phyloP scores from a whole-genome alignment of 2,113 vertebrate genomes.

The Lycaon pictus region DNA sequence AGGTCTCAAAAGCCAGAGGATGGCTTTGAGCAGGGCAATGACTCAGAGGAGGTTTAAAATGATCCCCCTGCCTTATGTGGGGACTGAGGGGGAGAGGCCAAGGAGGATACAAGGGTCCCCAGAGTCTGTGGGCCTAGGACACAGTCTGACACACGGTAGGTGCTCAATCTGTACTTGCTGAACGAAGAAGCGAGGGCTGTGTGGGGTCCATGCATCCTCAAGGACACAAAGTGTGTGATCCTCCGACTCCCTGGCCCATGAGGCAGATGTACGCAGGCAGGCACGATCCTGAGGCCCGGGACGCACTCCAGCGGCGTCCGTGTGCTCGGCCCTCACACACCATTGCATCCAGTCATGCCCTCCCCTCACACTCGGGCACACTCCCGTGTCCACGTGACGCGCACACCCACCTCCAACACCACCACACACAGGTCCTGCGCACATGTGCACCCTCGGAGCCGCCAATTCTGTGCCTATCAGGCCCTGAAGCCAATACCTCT shows the following conservation, averaged over 20 bases:
- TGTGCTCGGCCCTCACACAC: conserved; percentile 63
- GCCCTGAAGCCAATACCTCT: conserved; percentile 27
- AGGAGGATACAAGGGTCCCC: not conserved
- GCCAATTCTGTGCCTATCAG: not conserved
- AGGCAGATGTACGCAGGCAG: not conserved
- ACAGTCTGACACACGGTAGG: not conserved
- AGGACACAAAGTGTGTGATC: not conserved
- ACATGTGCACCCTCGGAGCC: conserved; percentile 65
- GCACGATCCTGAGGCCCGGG: not conserved
- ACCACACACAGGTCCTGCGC: conserved; percentile 71
- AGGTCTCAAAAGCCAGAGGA: not conserved
- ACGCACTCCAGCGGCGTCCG: not conserved
- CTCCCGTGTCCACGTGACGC: conserved; percentile 79
- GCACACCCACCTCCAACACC: conserved; percentile 79
- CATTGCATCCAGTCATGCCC: conserved; percentile 66
- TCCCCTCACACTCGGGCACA: conserved; percentile 59
- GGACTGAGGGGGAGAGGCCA: not conserved
- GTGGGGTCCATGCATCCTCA: not conserved
- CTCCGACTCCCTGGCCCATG: not conserved
- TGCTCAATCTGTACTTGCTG: not conserved
- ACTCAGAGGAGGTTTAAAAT: conserved; percentile 14
- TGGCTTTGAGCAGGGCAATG: not conserved
- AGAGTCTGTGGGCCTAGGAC: not conserved
- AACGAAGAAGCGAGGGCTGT: not conserved
- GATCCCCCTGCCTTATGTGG: not conserved